Conservation (phyloP, 2,888 invertebrate genomes). For the Lepidochrysops patricia region DNA sequence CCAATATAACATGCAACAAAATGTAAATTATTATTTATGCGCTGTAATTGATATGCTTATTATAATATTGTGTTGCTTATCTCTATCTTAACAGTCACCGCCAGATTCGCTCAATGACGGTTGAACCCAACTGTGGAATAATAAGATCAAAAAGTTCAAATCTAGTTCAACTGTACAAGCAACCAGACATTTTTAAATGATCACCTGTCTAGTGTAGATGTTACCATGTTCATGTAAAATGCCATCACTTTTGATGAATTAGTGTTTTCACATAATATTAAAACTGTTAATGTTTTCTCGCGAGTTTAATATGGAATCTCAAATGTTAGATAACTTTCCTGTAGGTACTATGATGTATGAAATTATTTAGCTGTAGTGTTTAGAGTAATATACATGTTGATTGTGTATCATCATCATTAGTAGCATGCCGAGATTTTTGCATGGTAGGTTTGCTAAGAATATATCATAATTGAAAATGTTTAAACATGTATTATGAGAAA, state of each 20-base stretch:
- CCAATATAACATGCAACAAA: conserved; percentile 10
- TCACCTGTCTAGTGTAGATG: conserved; percentile 6
- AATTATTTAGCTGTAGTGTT: conserved; percentile 35
- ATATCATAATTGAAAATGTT: conserved; percentile 49
- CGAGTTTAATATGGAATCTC: conserved; percentile 37
- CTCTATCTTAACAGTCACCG: too few relatives aligned
- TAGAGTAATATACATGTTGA: conserved; percentile 57
- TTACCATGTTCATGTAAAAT: conserved; percentile 18
- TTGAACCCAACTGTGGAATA: too few relatives aligned
- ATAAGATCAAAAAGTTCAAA: too few relatives aligned
- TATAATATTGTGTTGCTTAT: conserved; percentile 2
- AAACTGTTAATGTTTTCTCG: conserved; percentile 26
- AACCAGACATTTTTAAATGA: neutral
- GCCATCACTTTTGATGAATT: conserved; percentile 21
- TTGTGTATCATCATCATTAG: conserved; percentile 48
- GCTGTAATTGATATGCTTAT: conserved; percentile 15
- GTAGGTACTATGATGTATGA: conserved; percentile 27
- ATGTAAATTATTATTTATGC: conserved; percentile 12
- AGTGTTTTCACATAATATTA: conserved; percentile 21
- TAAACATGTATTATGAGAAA: conserved; percentile 33
- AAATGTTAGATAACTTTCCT: conserved; percentile 40
- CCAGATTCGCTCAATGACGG: too few relatives aligned
- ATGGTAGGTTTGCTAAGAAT: conserved; percentile 56
- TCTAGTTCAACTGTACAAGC: neutral
- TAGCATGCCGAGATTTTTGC: conserved; percentile 62